These are phyloP conservation scores for Microchirus variegatus DNA, from an alignment of 2,797 vertebrate genomes.

Conservation along the genomic window DNA sequence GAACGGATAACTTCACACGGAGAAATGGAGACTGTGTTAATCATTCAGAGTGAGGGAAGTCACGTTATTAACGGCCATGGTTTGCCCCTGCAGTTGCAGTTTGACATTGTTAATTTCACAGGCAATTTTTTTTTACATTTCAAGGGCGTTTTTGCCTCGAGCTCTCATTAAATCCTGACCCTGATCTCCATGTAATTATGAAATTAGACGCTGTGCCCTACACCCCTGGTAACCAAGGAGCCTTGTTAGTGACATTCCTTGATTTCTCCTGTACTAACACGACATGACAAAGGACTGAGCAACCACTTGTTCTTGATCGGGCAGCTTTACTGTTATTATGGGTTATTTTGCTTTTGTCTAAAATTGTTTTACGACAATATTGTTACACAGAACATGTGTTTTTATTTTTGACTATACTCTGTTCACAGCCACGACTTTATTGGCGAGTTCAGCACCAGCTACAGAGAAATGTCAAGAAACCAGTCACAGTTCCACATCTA, in stretches of 20 bases:
- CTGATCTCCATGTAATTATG: conserved; percentile 41
- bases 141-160: conserved; percentile 29
- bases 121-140: conserved; percentile 31
- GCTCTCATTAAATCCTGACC: conserved; percentile 34
- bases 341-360: no score
- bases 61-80: neutral
- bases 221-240: conserved; percentile 26
- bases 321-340: neutral
- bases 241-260: conserved; percentile 24
- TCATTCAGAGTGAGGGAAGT: conserved; percentile 15
- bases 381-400: neutral
- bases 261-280: conserved; percentile 6
- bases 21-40: conserved; percentile 20
- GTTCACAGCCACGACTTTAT: conserved; percentile 93
- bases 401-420: neutral
- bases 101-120: conserved; percentile 21
- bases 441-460: conserved; percentile 97
- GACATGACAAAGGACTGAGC: neutral
- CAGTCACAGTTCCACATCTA: conserved; percentile 96
- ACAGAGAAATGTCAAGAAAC: conserved; percentile 93
- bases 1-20: conserved; percentile 1
- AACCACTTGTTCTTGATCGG: neutral
- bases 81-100: neutral
- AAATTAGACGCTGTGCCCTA: conserved; percentile 25
- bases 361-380: no score